Evolutionary conservation across 2,113 vertebrate species (phyloP), one percentile per base, ranked within the genome.

Genomic region (Stigmatopora nigra): DNA sequence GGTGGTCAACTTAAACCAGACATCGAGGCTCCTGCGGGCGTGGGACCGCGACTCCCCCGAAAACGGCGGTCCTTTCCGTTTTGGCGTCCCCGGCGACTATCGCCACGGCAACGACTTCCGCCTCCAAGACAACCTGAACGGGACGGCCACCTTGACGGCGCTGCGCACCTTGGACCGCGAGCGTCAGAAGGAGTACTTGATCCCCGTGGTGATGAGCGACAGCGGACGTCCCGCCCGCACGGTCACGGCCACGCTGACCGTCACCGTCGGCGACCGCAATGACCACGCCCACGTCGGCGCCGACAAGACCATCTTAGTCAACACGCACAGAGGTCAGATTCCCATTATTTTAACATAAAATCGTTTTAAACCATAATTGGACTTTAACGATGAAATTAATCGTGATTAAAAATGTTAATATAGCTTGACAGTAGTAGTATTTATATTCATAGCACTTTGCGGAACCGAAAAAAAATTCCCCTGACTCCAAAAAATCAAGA

Each of bases 181-280:
- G 80, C 79, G 87, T 17, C 91, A 93, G 69, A 94, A 94, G 48
- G 88, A 91, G 69, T 94, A 93, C 75, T 77, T 89, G 38, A 84
- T 95, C 19, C 92, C 92, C 2, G 10, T 96, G 58, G 69, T 94
- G 15, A 91, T 95, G 89, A 92, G 87, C 12, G 93, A 96, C 77
- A 93, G 90, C 7, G 94, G 94, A 7, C 86, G 57, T 46, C 94
- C 93, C 17, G 81, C 90, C 13, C 87, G 91, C 86, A 95, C 91
- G 0, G 88, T 92, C 61, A 95, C 93, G 19, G 90, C 76, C 84
- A 94, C 87, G 1, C 86, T 96, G 22, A 93, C 92, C 0, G 87
- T 95, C 69, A 93, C 91, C 67, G 87, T 95, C 3, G 94, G 94
- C 7, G 93, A 96, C 73, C 89, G 93, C 72, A 95, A 95, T 0